These are phyloP conservation scores for Dendropsophus ebraccatus DNA, from an alignment of 2,113 vertebrate species.

Conservation along the genomic window DNA sequence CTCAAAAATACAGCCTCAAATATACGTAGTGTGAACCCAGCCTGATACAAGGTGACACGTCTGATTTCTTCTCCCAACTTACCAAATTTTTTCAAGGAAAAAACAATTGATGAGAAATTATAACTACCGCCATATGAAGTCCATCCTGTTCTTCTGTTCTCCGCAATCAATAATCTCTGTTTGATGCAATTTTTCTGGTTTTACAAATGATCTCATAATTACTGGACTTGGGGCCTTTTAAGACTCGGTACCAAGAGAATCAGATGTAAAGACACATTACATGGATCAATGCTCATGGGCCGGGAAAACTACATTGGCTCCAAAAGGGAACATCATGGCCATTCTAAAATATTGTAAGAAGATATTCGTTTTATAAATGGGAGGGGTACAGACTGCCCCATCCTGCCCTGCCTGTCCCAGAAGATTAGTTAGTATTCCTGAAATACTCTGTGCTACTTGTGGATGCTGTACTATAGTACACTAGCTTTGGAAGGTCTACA, in stretches of 20 bases:
- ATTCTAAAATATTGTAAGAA: neutral
- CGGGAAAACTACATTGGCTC: neutral
- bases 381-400: too few species aligned
- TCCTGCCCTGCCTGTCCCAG: too few species aligned
- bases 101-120: neutral
- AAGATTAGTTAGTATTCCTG: too few species aligned
- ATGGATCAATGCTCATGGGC: neutral
- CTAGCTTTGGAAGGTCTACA: too few species aligned
- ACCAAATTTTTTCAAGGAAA: neutral
- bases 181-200: neutral
- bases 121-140: neutral
- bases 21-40: too few species aligned
- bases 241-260: neutral
- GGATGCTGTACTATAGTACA: too few species aligned
- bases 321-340: neutral
- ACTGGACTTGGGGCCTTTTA: neutral
- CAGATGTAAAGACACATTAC: neutral
- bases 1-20: too few species aligned
- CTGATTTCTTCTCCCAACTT: too few species aligned
- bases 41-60: too few species aligned
- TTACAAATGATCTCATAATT: slow-evolving; percentile 16
- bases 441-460: too few species aligned
- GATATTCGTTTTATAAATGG: too few species aligned
- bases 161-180: neutral
- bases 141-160: neutral